phyloP scores from a whole-genome alignment of 2,113 vertebrate genomes.

The Clinocottus analis region DNA sequence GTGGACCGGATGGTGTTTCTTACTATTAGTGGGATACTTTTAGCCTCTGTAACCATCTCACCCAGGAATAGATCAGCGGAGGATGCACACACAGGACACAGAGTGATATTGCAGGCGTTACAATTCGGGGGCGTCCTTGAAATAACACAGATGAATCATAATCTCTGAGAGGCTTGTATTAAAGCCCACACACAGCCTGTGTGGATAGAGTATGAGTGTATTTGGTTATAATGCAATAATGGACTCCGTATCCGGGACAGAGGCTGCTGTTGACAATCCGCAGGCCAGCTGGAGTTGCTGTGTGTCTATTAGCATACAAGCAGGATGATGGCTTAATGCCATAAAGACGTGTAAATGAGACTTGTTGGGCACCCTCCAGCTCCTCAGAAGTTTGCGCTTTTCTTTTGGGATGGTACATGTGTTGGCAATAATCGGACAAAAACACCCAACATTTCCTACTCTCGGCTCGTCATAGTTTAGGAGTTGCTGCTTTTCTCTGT shows the following conservation, averaged over 20 bases:
- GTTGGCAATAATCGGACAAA: background rate
- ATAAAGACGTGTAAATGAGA: conserved; percentile 28
- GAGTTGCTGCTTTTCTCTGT: background rate
- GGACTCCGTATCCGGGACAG: conserved; percentile 67
- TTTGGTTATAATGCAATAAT: conserved; percentile 75
- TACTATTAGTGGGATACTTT: conserved; percentile 60
- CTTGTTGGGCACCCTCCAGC: conserved; percentile 8
- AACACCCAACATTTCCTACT: background rate
- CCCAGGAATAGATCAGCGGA: conserved; percentile 11
- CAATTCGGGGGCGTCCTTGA: conserved; percentile 42
- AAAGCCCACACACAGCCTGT: conserved; percentile 66
- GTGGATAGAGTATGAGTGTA: conserved; percentile 28
- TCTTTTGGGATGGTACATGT: background rate
- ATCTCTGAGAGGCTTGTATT: conserved; percentile 37
- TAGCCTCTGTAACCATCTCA: conserved; percentile 8
- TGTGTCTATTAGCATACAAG: conserved; percentile 33
- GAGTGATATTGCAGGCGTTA: background rate
- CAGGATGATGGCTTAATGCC: conserved; percentile 46
- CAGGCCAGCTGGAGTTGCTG: conserved; percentile 73
- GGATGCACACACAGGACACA: conserved; percentile 6
- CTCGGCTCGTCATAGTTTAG: background rate
- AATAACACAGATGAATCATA: conserved; percentile 68
- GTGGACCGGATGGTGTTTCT: conserved; percentile 51
- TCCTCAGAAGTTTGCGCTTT: background rate
- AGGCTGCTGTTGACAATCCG: conserved; percentile 68